A percentile compares a stretch with the other conserved stretches of the same genome.
These are phyloP conservation scores for Rhyzopertha dominica DNA, from an alignment of 1,140 invertebrate species.

Conservation along the genomic window DNA sequence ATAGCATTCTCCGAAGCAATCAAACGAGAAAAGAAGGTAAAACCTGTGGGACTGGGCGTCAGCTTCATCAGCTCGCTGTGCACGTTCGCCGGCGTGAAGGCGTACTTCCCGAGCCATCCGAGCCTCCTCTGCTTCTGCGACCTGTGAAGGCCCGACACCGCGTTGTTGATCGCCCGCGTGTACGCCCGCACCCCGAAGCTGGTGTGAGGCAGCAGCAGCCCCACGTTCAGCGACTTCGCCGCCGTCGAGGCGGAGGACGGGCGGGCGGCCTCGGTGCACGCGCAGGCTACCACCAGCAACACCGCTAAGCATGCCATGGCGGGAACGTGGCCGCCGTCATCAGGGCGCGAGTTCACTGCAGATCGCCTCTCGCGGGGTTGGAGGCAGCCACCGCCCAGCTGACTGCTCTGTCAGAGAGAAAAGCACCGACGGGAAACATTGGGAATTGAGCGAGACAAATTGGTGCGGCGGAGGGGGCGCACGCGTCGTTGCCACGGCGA, in stretches of 20 bases:
- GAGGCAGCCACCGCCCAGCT: slow-evolving; percentile 30
- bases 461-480: slow-evolving; percentile 16
- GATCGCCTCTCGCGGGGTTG: slow-evolving; percentile 19
- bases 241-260: slow-evolving; percentile 4
- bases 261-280: background rate
- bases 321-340: slow-evolving; percentile 26
- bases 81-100: slow-evolving; percentile 57
- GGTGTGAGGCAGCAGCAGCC: slow-evolving; percentile 61
- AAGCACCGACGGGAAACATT: slow-evolving; percentile 9
- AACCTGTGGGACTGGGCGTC: slow-evolving; percentile 73
- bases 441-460: slow-evolving; percentile 1
- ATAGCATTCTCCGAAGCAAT: too few relatives aligned
- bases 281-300: slow-evolving; percentile 30
- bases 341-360: slow-evolving; percentile 12
- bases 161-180: slow-evolving; percentile 59
- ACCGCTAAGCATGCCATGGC: slow-evolving; percentile 23
- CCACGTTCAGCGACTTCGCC: slow-evolving; percentile 47
- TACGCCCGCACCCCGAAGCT: slow-evolving; percentile 63
- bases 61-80: slow-evolving; percentile 63
- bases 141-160: slow-evolving; percentile 56
- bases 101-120: slow-evolving; percentile 59
- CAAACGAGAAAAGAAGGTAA: too few relatives aligned
- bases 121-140: slow-evolving; percentile 50
- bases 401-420: slow-evolving; percentile 19
- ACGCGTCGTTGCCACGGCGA: slow-evolving; percentile 32